These are phyloP conservation scores for Gadopsis marmoratus DNA, from an alignment of 2,797 vertebrate species.

Conservation along the genomic window DNA sequence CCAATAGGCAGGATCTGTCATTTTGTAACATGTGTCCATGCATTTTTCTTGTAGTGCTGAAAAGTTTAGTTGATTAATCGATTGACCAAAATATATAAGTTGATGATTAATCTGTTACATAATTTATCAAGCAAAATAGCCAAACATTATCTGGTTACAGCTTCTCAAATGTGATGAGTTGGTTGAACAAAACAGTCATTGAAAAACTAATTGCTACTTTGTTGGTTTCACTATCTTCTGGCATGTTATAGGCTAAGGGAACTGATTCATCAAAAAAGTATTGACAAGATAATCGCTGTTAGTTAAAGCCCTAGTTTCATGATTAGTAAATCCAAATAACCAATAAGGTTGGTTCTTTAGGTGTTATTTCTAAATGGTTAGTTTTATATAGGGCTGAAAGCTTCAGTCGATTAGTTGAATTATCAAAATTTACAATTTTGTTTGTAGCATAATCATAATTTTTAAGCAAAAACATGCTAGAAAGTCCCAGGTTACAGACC, in stretches of 20 bases:
- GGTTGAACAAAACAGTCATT: not conserved
- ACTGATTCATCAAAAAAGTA: not conserved
- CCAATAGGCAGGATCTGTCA: not conserved
- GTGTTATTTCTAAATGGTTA: not conserved
- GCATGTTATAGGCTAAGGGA: not conserved
- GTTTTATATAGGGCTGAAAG: not conserved
- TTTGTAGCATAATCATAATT: not conserved
- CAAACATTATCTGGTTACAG: not conserved
- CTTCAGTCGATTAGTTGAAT: not conserved
- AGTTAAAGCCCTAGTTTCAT: not conserved
- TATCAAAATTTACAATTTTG: not conserved
- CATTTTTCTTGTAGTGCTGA: not conserved
- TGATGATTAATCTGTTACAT: not conserved
- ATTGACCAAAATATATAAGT: constrained; percentile 1
- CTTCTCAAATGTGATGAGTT: not conserved
- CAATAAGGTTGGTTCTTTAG: not conserved
- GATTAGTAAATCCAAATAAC: not conserved
- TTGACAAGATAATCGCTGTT: not conserved
- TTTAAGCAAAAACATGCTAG: not conserved
- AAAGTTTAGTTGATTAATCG: not conserved
- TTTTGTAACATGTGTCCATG: not conserved
- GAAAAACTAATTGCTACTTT: not conserved
- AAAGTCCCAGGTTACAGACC: not conserved
- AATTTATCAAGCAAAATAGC: not conserved
- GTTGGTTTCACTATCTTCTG: not conserved